Evolutionary conservation across 64 coral and sea anemone genomes (phyloP), one percentile per base, ranked within the genome.

Genomic region (Montipora foliosa): DNA sequence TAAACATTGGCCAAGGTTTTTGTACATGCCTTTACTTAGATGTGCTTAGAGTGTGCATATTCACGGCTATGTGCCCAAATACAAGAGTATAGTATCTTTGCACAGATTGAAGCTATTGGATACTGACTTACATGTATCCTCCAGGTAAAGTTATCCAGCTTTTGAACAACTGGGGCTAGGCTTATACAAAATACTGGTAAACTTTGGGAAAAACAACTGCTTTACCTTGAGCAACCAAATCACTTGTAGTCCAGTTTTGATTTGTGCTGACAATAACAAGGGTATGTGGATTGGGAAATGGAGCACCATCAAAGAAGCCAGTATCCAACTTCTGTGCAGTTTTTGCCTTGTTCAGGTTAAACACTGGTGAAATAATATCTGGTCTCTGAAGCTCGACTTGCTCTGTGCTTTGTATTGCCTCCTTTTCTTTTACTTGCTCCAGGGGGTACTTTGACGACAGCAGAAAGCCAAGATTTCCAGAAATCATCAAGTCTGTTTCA

Each of bases 181-280:
- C 37, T 37, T 37, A 37, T 37, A 57, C 1, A 11, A 57, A 6
- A 57, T 11, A 0, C 6, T 11, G 6, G 11, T 1, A 57, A 57
- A 11, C 11, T 6, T 6, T 57, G 53, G 11, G 13, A 7, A 64
- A 64, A 64, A 12, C 61, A 64, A 15, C 9, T 16, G 12, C 61
- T 75, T 88, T 77, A 98, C 96, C 98, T 99, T 99, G 98, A 47
- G 95, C 98, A 89, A 87, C 91, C 16, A 87, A 83, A 60, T 99
- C 92, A 45, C 80, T 89, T 24, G 87, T 89, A n/a, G 89, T 89
- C 95, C 95, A 96, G 5, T 96, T 92, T 55, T 76, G 89, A 58
- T 96, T 90, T 19, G 89, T 86, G 24, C 94, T 92, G 47, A 97
- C 93, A 44, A 99, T 71, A 14, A 99, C 79, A 3, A 99, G 75